Conservation (phyloP, 2,888 invertebrate species). For the Trichacis sp. region DNA sequence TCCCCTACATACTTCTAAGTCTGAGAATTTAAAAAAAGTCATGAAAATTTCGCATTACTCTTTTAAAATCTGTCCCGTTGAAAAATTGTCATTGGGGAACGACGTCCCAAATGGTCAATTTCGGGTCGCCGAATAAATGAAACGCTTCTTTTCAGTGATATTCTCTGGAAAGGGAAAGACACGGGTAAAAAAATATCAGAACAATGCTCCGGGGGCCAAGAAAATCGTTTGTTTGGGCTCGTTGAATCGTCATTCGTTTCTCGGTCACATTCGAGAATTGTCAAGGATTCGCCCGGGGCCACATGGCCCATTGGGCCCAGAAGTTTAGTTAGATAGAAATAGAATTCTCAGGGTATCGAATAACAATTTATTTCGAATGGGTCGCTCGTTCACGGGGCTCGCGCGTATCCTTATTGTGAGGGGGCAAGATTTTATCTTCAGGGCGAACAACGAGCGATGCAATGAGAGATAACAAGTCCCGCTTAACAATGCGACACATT, state of each 20-base stretch:
- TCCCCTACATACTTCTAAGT: too few species aligned
- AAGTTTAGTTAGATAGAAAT: constrained; percentile 55
- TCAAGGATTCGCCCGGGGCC: constrained; percentile 32
- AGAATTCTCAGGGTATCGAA: constrained; percentile 67
- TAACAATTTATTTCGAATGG: constrained; percentile 64
- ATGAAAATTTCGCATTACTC: too few species aligned
- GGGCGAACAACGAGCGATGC: constrained; percentile 49
- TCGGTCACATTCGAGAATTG: constrained; percentile 24
- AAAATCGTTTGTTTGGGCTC: constrained; percentile 34
- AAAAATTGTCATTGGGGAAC: too few species aligned
- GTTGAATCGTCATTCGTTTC: constrained; percentile 16
- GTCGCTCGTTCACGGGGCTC: constrained; percentile 36
- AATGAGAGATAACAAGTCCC: constrained; percentile 48
- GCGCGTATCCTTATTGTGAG: constrained; percentile 35
- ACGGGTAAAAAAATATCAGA: neutral
- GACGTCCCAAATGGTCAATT: too few species aligned
- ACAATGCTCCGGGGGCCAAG: constrained; percentile 6
- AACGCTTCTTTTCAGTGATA: neutral
- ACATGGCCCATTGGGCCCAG: constrained; percentile 29
- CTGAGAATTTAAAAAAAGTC: too few species aligned
- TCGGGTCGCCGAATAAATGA: too few species aligned
- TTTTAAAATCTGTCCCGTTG: too few species aligned
- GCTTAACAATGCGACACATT: constrained; percentile 64
- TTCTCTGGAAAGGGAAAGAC: neutral
- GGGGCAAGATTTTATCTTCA: constrained; percentile 56